Conservation (phyloP, 2,888 invertebrate genomes). For the Merodon equestris region DNA sequence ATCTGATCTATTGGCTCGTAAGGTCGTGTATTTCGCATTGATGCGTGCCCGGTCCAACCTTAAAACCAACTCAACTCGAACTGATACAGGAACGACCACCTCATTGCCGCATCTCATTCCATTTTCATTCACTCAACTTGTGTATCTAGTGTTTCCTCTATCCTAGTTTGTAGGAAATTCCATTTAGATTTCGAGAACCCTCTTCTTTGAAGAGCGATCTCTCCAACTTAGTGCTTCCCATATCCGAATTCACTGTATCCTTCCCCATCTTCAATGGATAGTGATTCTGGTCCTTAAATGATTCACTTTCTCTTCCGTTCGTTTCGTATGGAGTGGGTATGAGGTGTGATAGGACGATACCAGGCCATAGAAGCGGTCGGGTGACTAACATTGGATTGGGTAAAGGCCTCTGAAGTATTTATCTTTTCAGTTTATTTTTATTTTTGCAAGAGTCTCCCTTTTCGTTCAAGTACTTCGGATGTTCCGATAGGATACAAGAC, state of each 20-base stretch:
- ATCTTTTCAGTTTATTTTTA: conserved; percentile 20
- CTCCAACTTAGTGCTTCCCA: conserved; percentile 17
- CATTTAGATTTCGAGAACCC: conserved; percentile 54
- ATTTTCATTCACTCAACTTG: neutral
- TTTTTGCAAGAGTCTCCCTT: conserved; percentile 50
- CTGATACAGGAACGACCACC: too few species aligned
- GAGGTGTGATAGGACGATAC: neutral
- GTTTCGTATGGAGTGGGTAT: neutral
- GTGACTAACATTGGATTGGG: too few species aligned
- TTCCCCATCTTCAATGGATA: too few species aligned
- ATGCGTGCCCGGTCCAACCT: conserved; percentile 30
- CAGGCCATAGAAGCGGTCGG: neutral
- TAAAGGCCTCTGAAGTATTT: conserved; percentile 53
- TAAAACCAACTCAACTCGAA: too few species aligned
- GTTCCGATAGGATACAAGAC: too few species aligned
- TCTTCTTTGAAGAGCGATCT: conserved; percentile 41
- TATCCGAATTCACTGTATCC: conserved; percentile 15
- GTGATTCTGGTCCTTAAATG: conserved; percentile 26
- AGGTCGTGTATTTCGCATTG: conserved; percentile 21
- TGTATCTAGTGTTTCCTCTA: too few species aligned
- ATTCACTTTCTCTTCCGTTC: conserved; percentile 48
- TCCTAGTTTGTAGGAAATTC: conserved; percentile 27
- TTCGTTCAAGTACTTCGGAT: conserved; percentile 32
- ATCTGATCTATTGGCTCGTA: conserved; percentile 56
- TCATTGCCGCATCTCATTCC: neutral